Evolutionary conservation across 2,797 vertebrate genomes (phyloP).

Genomic region (Macropus fuliginosus): DNA sequence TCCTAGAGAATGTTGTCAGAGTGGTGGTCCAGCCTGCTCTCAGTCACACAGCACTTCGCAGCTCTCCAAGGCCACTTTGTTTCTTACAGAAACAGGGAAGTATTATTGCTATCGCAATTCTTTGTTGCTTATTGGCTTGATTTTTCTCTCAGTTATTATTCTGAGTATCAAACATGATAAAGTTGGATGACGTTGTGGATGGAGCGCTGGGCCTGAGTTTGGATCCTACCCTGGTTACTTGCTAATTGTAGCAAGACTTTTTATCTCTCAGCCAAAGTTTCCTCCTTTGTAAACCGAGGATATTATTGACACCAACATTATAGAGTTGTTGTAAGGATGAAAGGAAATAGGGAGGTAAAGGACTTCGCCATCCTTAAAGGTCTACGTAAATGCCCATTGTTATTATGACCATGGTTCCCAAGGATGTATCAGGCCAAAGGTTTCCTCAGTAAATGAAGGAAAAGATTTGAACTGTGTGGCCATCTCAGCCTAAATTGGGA

Average conservation of each 20-base stretch:
- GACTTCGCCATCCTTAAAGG: background rate
- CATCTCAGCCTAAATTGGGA: slow-evolving; percentile 21
- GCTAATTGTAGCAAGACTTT: background rate
- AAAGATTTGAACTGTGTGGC: slow-evolving; percentile 54
- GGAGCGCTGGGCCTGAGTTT: background rate
- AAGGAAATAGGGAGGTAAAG: background rate
- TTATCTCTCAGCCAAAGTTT: background rate
- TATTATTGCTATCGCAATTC: background rate
- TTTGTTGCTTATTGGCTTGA: slow-evolving; percentile 23
- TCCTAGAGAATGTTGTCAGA: background rate
- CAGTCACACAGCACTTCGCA: background rate
- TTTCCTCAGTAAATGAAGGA: slow-evolving; percentile 64
- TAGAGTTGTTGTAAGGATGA: background rate
- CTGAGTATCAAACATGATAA: slow-evolving; percentile 40
- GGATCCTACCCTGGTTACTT: background rate
- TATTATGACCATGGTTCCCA: background rate
- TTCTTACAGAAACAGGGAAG: background rate
- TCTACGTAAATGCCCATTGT: background rate
- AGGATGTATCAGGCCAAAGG: background rate
- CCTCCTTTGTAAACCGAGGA: background rate
- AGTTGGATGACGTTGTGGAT: background rate
- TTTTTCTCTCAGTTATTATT: slow-evolving; percentile 46
- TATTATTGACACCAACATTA: background rate
- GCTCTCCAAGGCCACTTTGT: too few species aligned
- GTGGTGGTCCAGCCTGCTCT: background rate